Conservation (phyloP, 2,797 vertebrate species). For the Rhabdomys pumilio region DNA sequence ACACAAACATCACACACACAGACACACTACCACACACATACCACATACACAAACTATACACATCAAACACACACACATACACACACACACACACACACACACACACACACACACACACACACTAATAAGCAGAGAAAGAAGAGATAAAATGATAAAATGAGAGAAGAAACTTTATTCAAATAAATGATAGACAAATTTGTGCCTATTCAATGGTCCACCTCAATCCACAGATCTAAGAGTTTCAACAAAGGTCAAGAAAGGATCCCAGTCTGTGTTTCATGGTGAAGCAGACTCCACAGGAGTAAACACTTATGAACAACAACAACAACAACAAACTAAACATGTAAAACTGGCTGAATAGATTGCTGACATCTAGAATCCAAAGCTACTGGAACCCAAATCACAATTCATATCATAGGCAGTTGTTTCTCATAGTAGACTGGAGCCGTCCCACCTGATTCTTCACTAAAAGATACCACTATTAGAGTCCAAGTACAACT, state of each 20-base stretch:
- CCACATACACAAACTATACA: not conserved
- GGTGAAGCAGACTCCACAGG: not conserved
- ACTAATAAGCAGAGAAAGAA: not conserved
- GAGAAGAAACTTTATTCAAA: not conserved
- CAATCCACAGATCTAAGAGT: not conserved
- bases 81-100: not conserved
- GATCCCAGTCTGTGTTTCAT: not conserved
- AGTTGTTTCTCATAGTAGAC: not conserved
- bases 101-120: not conserved
- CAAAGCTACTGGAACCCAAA: not conserved
- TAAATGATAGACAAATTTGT: not conserved
- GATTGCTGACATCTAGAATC: not conserved
- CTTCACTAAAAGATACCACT: not conserved
- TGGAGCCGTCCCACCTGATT: not conserved
- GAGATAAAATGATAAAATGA: not conserved
- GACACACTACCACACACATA: not conserved
- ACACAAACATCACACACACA: too few relatives aligned
- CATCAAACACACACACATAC: too few relatives aligned
- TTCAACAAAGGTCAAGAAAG: not conserved
- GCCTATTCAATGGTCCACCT: not conserved
- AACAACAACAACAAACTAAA: not conserved
- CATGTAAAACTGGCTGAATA: not conserved
- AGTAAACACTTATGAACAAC: not conserved
- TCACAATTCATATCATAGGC: not conserved
- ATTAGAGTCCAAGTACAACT: too few relatives aligned